Conservation (phyloP, 1,140 invertebrate species). For the Lucilia sericata region DNA sequence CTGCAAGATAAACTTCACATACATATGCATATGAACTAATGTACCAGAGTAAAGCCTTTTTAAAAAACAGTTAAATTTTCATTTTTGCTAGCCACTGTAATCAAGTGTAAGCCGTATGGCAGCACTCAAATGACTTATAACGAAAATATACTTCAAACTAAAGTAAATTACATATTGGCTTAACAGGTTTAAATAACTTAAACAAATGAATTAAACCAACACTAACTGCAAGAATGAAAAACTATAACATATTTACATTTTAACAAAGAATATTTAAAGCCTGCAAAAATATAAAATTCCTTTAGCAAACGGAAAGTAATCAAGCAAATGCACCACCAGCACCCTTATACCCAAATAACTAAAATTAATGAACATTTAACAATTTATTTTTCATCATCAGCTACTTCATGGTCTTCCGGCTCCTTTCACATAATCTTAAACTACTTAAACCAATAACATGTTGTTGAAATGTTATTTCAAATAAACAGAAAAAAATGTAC, state of each 20-base stretch:
- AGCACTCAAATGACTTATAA: not conserved
- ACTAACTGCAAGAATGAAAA: not conserved
- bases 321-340: not conserved
- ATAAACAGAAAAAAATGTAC: not conserved
- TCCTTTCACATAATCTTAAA: not conserved
- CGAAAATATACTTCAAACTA: not conserved
- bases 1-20: too few species aligned
- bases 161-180: conserved; percentile 5
- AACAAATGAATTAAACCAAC: not conserved
- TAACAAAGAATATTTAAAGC: not conserved
- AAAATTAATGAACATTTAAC: not conserved
- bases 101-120: too few species aligned
- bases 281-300: not conserved
- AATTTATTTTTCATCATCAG: not conserved
- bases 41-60: too few species aligned
- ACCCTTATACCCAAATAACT: too few species aligned
- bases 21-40: too few species aligned
- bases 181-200: conserved; percentile 5
- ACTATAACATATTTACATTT: not conserved
- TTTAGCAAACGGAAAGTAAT: not conserved
- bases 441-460: not conserved
- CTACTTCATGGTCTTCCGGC: not conserved
- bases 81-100: too few species aligned
- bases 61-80: too few species aligned
- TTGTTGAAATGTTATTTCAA: not conserved